These are phyloP conservation scores for Neoascia interrupta DNA, from an alignment of 2,888 invertebrate species.

Conservation along the genomic window DNA sequence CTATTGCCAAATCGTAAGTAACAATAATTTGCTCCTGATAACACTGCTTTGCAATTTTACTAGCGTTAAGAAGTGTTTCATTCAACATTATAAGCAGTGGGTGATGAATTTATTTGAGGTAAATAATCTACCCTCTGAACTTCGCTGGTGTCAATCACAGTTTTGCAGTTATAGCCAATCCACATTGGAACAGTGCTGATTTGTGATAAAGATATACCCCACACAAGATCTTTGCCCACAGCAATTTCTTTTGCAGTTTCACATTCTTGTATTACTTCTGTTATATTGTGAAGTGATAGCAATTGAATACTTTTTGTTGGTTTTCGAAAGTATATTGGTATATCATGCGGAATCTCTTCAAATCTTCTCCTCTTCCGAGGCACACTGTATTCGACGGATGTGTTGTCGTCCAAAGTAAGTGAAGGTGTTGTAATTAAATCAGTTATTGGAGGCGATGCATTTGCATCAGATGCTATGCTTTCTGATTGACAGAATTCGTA, in stretches of 20 bases:
- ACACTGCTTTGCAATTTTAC: constrained; percentile 71
- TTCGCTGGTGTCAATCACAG: constrained; percentile 10
- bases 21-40: constrained; percentile 63
- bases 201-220: not conserved
- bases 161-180: constrained; percentile 20
- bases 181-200: constrained; percentile 18
- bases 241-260: constrained; percentile 9
- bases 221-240: not conserved
- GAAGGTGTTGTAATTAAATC: not conserved
- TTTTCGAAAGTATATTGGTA: not conserved
- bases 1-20: constrained; percentile 52
- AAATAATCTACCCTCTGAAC: constrained; percentile 73
- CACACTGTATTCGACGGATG: not conserved
- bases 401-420: not conserved
- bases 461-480: not conserved
- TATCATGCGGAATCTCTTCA: not conserved
- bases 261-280: not conserved
- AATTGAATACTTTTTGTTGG: not conserved
- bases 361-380: constrained; percentile 15
- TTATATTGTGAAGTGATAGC: not conserved
- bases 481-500: constrained; percentile 1
- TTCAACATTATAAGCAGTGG: constrained; percentile 71
- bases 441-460: not conserved
- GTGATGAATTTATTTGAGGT: constrained; percentile 74
- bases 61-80: constrained; percentile 71